These are phyloP conservation scores for Dryobotodes eremita DNA, from an alignment of 2,888 invertebrate genomes.

Conservation along the genomic window DNA sequence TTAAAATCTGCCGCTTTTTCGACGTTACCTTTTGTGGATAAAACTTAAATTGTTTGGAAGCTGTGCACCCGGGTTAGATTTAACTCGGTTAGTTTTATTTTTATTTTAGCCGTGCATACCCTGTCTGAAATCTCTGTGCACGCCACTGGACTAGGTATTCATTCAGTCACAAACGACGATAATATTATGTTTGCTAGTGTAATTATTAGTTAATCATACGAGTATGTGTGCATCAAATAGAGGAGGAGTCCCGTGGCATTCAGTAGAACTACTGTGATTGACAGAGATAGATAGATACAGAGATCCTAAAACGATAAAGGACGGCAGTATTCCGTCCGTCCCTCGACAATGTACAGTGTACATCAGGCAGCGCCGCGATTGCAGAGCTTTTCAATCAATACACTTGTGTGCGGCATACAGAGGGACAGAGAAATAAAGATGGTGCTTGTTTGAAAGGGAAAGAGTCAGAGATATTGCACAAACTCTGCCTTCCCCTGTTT, in stretches of 20 bases:
- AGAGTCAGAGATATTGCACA: neutral
- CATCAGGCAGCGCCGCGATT: neutral
- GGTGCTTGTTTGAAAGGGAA: neutral
- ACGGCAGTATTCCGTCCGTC: neutral
- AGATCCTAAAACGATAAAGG: neutral
- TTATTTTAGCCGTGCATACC: too few species aligned
- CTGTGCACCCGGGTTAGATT: too few species aligned
- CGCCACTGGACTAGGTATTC: neutral
- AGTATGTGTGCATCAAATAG: neutral
- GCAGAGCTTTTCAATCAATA: neutral
- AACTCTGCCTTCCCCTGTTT: neutral
- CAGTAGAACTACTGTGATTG: neutral
- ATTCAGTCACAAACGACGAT: neutral
- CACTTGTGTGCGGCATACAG: neutral
- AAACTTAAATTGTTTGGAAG: too few species aligned
- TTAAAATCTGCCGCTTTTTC: too few species aligned
- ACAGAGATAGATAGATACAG: neutral
- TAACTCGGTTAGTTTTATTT: too few species aligned
- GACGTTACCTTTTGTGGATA: too few species aligned
- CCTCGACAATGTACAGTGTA: neutral
- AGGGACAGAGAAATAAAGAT: neutral
- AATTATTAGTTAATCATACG: neutral
- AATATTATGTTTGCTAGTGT: neutral
- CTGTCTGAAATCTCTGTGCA: too few species aligned
- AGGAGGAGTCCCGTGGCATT: neutral